Evolutionary conservation across 2,797 vertebrate species (phyloP), one percentile per base, ranked within the genome.

Genomic region (Tragopan temminckii): DNA sequence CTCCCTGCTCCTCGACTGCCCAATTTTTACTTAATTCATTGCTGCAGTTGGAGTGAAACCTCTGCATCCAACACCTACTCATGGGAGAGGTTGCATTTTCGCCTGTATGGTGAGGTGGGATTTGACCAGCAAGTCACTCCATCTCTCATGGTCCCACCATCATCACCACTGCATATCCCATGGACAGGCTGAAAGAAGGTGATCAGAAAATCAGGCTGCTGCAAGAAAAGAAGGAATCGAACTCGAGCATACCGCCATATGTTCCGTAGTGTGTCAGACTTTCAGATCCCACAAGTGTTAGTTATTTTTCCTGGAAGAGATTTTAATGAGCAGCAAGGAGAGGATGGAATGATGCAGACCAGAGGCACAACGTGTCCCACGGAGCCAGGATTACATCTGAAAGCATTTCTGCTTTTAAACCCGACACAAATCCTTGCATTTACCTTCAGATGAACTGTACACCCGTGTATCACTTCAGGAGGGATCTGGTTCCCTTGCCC

Each of bases 61-160:
- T 70, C 57, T 4, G 0, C 7, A 68, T 52, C 62, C 29, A 46
- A 46, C 36, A 29, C 27, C n/a, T 24, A 69, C 63, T 75, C 33
- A 0, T 76, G 57, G 68, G 19, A 75, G 57, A 64, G 59, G 71
- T 90, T 53, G 12, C 79, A 21, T 63, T 89, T 89, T 43, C 10
- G 5, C 48, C 42, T 48, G 5, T 36, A 1, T 11, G 8, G 7
- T 3, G 42, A 48, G 7, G 31, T 36, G 69, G 58, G 48, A 42
- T 91, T 91, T 89, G 91, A 85, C 77, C 70, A 71, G 82, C 36
- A 45, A 59, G n/a, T 72, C 93, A 83, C 94, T 90, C 90, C 8
- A 2, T 83, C n/a, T 43, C 17, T 85, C 57, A 25, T 69, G 45
- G 76, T 78, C 43, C 70, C 77, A 43, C 27, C 80, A n/a, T 24